Evolutionary conservation across 2,113 vertebrate genomes (phyloP).

Genomic region (Orthonyx spaldingii): DNA sequence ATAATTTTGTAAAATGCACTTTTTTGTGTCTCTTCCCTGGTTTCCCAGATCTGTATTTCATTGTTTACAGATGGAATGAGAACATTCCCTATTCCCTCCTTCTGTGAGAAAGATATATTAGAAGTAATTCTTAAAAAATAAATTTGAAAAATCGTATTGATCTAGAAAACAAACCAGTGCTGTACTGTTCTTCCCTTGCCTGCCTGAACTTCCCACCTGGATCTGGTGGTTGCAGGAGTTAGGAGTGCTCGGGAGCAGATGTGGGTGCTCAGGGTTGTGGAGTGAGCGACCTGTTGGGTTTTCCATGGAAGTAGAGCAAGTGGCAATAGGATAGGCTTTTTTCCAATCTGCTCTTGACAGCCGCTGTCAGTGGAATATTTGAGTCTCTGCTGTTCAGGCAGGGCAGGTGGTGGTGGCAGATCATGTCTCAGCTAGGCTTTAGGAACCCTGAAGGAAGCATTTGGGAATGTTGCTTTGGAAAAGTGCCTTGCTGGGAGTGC

Average conservation of each 20-base stretch:
- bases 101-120: constrained; percentile 81
- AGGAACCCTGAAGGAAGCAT: background rate
- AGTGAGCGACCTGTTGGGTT: accelerated
- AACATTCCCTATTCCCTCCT: constrained; percentile 75
- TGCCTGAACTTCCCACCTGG: background rate
- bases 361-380: background rate
- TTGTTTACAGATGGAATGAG: constrained; percentile 83
- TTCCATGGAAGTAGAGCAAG: background rate
- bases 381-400: background rate
- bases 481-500: accelerated
- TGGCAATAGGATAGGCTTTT: background rate
- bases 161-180: constrained; percentile 70
- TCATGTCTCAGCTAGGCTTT: background rate
- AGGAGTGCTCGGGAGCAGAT: background rate
- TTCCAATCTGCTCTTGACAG: background rate
- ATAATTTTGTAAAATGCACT: constrained; percentile 87
- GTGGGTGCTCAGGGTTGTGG: background rate
- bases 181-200: background rate
- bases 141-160: constrained; percentile 81
- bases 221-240: background rate
- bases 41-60: constrained; percentile 83
- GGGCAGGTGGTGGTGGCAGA: background rate
- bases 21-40: constrained; percentile 81
- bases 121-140: constrained; percentile 84
- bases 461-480: background rate